phyloP scores from a whole-genome alignment of 2,888 invertebrate species.

The Dicranocentrus wangi region DNA sequence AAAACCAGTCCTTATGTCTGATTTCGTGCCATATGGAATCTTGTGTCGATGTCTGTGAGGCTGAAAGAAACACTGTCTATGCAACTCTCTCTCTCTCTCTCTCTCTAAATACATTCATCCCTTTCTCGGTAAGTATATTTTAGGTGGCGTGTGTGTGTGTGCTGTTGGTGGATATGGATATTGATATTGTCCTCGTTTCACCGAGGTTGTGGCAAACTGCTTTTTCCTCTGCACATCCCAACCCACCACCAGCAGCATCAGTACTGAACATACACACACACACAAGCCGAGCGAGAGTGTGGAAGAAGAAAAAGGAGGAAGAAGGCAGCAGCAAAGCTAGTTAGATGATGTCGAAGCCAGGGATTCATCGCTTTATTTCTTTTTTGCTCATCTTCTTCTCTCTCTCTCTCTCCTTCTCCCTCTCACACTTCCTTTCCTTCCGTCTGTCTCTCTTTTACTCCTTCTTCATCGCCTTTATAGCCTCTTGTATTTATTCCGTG shows the following conservation, averaged over 20 bases:
- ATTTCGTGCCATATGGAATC: slow-evolving; percentile 60
- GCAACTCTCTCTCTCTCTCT: too few relatives aligned
- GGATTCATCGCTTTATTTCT: slow-evolving; percentile 42
- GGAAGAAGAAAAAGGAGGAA: not conserved
- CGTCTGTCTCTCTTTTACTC: not conserved
- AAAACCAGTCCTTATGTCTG: slow-evolving; percentile 59
- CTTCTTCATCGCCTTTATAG: slow-evolving; percentile 2
- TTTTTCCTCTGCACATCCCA: slow-evolving; percentile 25
- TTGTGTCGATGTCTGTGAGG: slow-evolving; percentile 26
- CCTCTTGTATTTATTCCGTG: slow-evolving; percentile 43
- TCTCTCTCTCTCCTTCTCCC: slow-evolving; percentile 29
- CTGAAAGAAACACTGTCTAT: too few relatives aligned
- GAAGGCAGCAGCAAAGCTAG: not conserved
- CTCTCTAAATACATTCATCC: slow-evolving; percentile 5
- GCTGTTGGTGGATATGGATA: too few relatives aligned
- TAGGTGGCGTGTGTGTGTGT: too few relatives aligned
- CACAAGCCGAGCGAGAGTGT: not conserved
- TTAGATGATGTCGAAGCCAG: slow-evolving; percentile 18
- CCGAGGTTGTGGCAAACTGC: slow-evolving; percentile 21
- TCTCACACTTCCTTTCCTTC: slow-evolving; percentile 33
- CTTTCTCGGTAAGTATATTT: too few relatives aligned
- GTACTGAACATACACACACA: not conserved
- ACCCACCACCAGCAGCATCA: too few relatives aligned
- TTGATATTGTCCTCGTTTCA: slow-evolving; percentile 59
- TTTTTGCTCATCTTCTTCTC: slow-evolving; percentile 34